phyloP scores from a whole-genome alignment of 2,797 vertebrate genomes.

The Mus caroli region DNA sequence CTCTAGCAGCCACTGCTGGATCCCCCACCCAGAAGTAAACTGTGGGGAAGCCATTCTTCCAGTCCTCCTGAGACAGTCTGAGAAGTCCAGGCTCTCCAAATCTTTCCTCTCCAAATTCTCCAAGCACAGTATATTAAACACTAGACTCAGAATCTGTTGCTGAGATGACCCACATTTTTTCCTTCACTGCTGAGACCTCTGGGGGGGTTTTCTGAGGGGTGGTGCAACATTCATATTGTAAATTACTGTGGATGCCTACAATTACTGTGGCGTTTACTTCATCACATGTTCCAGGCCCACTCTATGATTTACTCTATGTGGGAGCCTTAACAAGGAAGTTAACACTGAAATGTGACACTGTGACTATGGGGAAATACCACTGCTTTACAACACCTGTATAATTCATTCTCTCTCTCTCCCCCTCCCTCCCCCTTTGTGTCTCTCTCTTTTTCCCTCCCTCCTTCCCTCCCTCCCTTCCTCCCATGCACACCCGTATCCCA shows the following conservation, averaged over 20 bases:
- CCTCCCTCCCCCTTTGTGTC: no score
- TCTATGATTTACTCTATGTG: conserved; percentile 58
- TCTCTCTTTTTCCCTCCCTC: no score
- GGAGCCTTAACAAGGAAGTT: conserved; percentile 51
- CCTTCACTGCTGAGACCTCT: background rate
- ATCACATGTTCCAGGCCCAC: background rate
- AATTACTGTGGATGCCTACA: background rate
- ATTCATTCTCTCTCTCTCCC: no score
- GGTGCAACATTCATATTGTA: conserved; percentile 43
- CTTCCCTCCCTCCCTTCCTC: no score
- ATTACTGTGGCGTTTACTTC: conserved; percentile 60
- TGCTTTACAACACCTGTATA: conserved; percentile 31
- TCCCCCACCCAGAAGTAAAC: background rate
- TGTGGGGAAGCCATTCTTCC: background rate
- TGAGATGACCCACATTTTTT: conserved; percentile 30
- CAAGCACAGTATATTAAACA: conserved; percentile 1
- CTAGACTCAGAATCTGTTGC: background rate
- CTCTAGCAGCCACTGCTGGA: background rate
- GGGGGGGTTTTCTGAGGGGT: conserved; percentile 31
- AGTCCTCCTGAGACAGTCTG: background rate
- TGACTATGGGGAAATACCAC: conserved; percentile 37
- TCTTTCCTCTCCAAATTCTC: conserved; percentile 55
- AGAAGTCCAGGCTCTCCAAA: background rate
- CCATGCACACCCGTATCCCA: background rate
- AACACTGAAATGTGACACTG: conserved; percentile 58